These are phyloP conservation scores for Hydrozoanthus gracilis DNA, from an alignment of 92 coral and sea anemone species.

Conservation along the genomic window DNA sequence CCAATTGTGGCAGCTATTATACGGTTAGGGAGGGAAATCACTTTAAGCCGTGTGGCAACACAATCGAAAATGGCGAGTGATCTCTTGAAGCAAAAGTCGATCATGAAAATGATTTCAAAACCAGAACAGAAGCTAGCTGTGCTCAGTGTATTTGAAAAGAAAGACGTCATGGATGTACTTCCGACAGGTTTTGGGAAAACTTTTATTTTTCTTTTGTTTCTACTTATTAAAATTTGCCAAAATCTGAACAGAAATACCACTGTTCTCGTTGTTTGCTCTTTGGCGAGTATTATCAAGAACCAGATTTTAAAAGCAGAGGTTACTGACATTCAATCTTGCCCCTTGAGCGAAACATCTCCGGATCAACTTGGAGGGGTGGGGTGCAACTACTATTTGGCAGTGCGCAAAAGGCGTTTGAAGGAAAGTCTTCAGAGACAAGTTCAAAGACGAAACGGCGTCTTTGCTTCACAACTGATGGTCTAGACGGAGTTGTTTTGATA, in stretches of 20 bases:
- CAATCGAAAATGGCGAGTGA: too few species aligned
- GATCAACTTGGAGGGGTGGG: slow-evolving; percentile 13
- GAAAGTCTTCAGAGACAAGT: slow-evolving; percentile 12
- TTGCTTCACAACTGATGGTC: slow-evolving; percentile 14
- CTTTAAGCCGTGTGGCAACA: not conserved
- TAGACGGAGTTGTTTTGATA: too few species aligned
- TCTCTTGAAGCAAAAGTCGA: not conserved
- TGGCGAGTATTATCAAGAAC: slow-evolving; percentile 2
- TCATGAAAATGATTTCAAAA: not conserved
- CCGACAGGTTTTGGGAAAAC: not conserved
- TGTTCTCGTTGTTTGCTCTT: not conserved
- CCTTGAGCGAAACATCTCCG: not conserved
- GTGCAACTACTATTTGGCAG: slow-evolving; percentile 1
- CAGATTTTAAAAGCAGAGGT: slow-evolving; percentile 15
- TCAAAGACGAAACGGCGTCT: slow-evolving; percentile 4
- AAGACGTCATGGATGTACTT: slow-evolving; percentile 5
- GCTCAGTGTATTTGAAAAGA: not conserved
- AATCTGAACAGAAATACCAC: slow-evolving; percentile 3
- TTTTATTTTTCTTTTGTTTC: slow-evolving; percentile 14
- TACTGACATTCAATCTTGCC: slow-evolving; percentile 13
- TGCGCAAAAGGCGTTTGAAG: slow-evolving; percentile 21
- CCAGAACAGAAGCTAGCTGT: slow-evolving; percentile 8
- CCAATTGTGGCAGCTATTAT: too few species aligned
- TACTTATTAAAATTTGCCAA: not conserved
- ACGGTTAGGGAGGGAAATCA: too few species aligned